Percentiles rank a stretch among this genome's conserved stretches.
Conservation (phyloP, 2,888 invertebrate genomes). For the Zhuqinia jingwanae region DNA sequence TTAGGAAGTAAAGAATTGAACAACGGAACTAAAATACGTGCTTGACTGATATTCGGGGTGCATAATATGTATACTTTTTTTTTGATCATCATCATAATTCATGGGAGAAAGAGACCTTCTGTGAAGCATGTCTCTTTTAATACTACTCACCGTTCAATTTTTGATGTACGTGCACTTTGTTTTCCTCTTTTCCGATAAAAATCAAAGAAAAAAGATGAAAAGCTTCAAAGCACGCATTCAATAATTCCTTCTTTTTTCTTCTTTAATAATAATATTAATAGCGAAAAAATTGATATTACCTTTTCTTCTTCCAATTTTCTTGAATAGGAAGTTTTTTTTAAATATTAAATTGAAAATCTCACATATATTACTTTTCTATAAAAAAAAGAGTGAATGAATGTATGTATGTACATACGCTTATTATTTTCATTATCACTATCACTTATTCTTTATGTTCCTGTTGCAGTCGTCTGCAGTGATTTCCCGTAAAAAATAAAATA, state of each 20-base stretch:
- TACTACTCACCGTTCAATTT: background rate
- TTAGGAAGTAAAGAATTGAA: constrained; percentile 55
- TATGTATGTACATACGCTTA: background rate
- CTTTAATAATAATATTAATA: too few species aligned
- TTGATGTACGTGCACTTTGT: background rate
- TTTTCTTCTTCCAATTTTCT: background rate
- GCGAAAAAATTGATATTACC: background rate
- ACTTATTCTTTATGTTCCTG: background rate
- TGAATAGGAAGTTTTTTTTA: background rate
- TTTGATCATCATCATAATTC: too few species aligned
- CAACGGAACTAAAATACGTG: constrained; percentile 66
- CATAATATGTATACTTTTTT: background rate
- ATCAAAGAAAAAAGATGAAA: background rate
- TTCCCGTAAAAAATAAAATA: constrained; percentile 45
- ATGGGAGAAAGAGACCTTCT: constrained; percentile 26
- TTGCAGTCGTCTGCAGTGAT: background rate
- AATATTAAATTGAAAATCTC: constrained; percentile 23
- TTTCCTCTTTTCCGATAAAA: constrained; percentile 1
- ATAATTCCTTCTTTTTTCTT: too few species aligned
- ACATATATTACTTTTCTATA: too few species aligned
- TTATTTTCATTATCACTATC: background rate
- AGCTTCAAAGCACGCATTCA: background rate
- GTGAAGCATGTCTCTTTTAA: constrained; percentile 24
- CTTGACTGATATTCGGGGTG: background rate
- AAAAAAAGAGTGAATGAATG: constrained; percentile 25